Percentiles rank a stretch among this genome's conserved stretches.
phyloP scores from a whole-genome alignment of 2,888 invertebrate genomes.

The Crematogaster levior region DNA sequence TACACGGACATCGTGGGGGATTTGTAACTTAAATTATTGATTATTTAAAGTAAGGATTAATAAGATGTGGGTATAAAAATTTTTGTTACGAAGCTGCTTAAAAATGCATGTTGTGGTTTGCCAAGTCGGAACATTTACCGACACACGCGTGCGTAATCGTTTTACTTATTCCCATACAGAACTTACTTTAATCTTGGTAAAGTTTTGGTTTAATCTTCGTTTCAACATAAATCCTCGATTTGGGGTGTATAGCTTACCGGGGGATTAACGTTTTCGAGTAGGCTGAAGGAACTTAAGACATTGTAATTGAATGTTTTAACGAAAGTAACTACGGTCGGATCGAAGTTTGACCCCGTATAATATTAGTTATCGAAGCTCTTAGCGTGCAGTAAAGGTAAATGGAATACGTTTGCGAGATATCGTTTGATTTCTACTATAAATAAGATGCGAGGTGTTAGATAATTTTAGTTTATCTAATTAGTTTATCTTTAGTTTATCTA shows the following conservation, averaged over 20 bases:
- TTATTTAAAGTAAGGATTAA: constrained; percentile 20
- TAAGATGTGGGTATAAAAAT: not conserved
- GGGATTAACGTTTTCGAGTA: constrained; percentile 72
- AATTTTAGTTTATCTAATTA: not conserved
- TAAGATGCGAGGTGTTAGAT: not conserved
- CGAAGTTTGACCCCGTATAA: constrained; percentile 38
- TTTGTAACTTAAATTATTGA: constrained; percentile 44
- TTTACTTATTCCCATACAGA: constrained; percentile 48
- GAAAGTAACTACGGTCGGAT: constrained; percentile 43
- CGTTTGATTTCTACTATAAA: not conserved
- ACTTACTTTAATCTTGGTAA: constrained; percentile 65
- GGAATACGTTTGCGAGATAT: not conserved
- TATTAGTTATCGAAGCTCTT: constrained; percentile 22
- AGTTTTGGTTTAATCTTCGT: constrained; percentile 71
- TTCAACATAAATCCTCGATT: constrained; percentile 71
- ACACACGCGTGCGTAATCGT: constrained; percentile 20
- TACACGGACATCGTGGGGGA: not conserved
- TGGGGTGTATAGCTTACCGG: constrained; percentile 65
- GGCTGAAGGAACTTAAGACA: constrained; percentile 63
- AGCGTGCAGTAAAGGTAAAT: constrained; percentile 17
- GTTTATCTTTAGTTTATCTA: not conserved
- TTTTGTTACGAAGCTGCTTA: constrained; percentile 9
- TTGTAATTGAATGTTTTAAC: constrained; percentile 72
- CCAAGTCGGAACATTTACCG: not conserved
- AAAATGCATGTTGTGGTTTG: constrained; percentile 16